Evolutionary conservation across 1,140 invertebrate species (phyloP).

Genomic region (Linepithema humile): DNA sequence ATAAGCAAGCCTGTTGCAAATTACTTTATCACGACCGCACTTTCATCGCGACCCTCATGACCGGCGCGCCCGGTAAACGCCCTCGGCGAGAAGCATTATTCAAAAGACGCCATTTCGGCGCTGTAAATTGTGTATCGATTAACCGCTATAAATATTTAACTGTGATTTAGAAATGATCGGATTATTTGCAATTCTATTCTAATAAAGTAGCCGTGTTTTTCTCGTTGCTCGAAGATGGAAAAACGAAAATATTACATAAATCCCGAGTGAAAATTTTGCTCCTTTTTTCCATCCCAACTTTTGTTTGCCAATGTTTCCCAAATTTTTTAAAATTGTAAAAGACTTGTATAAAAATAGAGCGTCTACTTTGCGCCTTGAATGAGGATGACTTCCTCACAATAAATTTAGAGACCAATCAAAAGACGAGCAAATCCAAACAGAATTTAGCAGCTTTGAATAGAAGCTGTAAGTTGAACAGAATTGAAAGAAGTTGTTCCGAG

Average conservation of each 20-base stretch:
- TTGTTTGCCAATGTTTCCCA: too few species aligned
- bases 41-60: slow-evolving; percentile 5
- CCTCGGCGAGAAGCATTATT: slow-evolving; percentile 33
- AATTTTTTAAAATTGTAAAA: too few species aligned
- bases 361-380: too few species aligned
- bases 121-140: slow-evolving; percentile 1
- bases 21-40: slow-evolving; percentile 50
- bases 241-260: not conserved
- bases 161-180: not conserved
- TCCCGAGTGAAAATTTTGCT: too few species aligned
- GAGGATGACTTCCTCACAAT: too few species aligned
- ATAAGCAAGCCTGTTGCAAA: slow-evolving; percentile 56
- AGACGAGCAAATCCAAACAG: too few species aligned
- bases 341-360: too few species aligned
- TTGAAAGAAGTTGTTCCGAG: too few species aligned
- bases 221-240: not conserved
- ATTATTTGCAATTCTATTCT: not conserved
- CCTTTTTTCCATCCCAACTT: too few species aligned
- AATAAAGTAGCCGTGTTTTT: not conserved
- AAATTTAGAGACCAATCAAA: too few species aligned
- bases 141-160: not conserved
- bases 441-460: too few species aligned
- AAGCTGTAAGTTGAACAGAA: too few species aligned
- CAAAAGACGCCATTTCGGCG: slow-evolving; percentile 25
- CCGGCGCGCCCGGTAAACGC: slow-evolving; percentile 1